Evolutionary conservation across 2,888 invertebrate genomes (phyloP), one percentile per base, ranked within the genome.

Genomic region (Nomada fucata): DNA sequence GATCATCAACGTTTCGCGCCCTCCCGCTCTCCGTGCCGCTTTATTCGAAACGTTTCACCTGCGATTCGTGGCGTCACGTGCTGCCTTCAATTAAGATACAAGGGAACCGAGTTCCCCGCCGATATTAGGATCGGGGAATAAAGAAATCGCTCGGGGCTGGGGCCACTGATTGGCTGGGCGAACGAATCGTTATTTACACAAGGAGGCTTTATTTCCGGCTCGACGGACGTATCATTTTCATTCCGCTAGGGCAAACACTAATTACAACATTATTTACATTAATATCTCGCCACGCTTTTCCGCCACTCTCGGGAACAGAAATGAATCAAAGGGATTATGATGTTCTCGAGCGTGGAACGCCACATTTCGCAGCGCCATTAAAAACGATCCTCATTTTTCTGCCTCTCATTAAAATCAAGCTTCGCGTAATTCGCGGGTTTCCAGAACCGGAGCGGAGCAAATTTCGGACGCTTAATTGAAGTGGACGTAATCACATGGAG

Each of bases 401-500:
- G 5, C 50, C 23, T 59, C 69, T 76, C 76, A 69, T 76, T 73
- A 76, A 65, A 59, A 60, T 67, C 55, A n/a, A 72, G n/a, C 11
- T 42, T 47, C 36, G 52, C 61, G 26, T 26, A n/a, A 75, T 36
- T 73, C 59, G 55, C 26, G 53, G 53, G 61, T 47, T 68, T 47
- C 55, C 18, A 36, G 47, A 67, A 36, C 26, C 20, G 13, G 15
- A 7, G 23, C 18, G 20, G 36, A 60, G 47, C 26, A 59, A 55
- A 29, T 69, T 71, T 60, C 69, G 61, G 29, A 11, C 61, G 76
- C 55, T 69, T 78, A 73, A 82, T 82, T 65, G 73, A 59, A 53
- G 20, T 44, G 55, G 26, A 55, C 26, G 68, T 68, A 76, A 78
- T 78, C 70, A 23, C 26, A 42, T 61, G 69, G 23, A 26, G 20